These are phyloP conservation scores for Scaptomyza reducta DNA, from an alignment of 2,888 invertebrate species.

Conservation along the genomic window DNA sequence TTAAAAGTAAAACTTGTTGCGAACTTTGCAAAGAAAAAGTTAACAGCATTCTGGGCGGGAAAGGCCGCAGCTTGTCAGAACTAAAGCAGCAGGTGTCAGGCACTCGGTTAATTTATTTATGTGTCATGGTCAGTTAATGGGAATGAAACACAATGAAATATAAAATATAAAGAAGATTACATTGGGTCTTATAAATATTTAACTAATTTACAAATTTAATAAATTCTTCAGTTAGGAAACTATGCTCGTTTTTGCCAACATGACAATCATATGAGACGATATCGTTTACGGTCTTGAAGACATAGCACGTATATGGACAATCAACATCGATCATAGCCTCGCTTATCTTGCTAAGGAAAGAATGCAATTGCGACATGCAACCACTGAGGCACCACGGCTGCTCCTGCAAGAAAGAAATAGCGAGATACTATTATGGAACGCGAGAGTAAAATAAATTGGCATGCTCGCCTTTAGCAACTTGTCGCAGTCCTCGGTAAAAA, in stretches of 20 bases:
- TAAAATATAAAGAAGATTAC: background rate
- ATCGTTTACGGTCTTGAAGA: background rate
- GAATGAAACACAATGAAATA: background rate
- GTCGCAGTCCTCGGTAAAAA: background rate
- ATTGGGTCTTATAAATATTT: background rate
- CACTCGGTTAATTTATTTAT: background rate
- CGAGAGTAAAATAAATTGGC: background rate
- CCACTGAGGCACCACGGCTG: background rate
- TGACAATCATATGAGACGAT: background rate
- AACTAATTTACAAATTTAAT: constrained; percentile 4
- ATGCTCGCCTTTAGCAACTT: background rate
- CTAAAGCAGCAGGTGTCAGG: background rate
- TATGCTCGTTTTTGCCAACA: background rate
- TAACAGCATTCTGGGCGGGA: background rate
- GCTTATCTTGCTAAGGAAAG: background rate
- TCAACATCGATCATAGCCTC: background rate
- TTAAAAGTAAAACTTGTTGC: background rate
- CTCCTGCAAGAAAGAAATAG: background rate
- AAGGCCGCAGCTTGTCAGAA: background rate
- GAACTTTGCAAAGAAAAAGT: background rate
- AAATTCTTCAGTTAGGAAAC: constrained; percentile 1
- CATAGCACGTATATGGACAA: constrained; percentile 16
- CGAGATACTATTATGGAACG: background rate
- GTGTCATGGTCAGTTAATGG: background rate
- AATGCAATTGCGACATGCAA: background rate